phyloP scores from a whole-genome alignment of 2,797 vertebrate genomes.

The Myioborus melanocephalus region DNA sequence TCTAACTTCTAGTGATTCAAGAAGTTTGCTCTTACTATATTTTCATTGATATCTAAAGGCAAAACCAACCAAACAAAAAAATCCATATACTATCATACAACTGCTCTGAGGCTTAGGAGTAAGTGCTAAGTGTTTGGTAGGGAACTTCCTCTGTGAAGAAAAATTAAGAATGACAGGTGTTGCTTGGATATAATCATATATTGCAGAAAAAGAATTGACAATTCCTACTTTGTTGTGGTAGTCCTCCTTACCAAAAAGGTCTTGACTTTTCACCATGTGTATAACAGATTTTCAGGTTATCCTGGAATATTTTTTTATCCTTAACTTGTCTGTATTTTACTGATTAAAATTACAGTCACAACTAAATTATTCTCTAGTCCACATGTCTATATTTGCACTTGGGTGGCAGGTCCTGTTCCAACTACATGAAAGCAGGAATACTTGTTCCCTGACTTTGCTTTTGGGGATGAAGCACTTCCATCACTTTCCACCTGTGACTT shows the following conservation, averaged over 20 bases:
- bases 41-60: not conserved
- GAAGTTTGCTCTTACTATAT: not conserved
- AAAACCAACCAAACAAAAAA: not conserved
- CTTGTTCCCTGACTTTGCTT: fast-evolving
- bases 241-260: not conserved
- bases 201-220: not conserved
- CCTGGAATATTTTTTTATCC: not conserved
- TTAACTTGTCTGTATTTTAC: not conserved
- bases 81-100: not conserved
- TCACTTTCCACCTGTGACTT: not conserved
- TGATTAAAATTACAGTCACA: not conserved
- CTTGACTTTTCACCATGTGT: fast-evolving
- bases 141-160: not conserved
- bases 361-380: not conserved
- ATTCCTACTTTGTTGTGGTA: not conserved
- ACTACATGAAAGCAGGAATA: not conserved
- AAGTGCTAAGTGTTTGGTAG: not conserved
- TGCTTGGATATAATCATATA: not conserved
- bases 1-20: not conserved
- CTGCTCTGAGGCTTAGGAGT: not conserved
- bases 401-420: not conserved
- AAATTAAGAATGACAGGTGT: not conserved
- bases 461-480: not conserved
- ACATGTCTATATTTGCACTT: not conserved
- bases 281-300: not conserved